Evolutionary conservation across 2,113 vertebrate genomes (phyloP).

Genomic region (Gavialis gangeticus): DNA sequence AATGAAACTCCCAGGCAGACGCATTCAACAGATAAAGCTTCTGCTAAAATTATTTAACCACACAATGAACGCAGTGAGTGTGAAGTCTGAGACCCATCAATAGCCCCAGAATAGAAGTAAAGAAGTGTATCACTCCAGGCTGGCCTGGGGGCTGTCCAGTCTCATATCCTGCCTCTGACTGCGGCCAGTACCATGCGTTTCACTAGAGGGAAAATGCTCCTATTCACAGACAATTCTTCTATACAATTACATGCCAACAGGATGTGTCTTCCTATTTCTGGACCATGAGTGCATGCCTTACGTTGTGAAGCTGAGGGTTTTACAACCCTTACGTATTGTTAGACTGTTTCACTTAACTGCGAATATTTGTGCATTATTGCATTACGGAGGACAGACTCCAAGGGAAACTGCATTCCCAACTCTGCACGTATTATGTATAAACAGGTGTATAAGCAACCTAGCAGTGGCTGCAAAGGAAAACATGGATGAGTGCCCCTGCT

Average conservation of each 20-base stretch:
- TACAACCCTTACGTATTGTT: background rate
- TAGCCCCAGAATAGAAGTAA: background rate
- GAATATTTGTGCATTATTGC: background rate
- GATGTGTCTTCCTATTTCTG: background rate
- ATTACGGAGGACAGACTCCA: background rate
- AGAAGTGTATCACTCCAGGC: background rate
- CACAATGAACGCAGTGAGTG: background rate
- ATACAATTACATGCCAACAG: background rate
- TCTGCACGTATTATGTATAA: background rate
- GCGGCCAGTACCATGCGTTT: background rate
- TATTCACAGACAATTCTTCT: background rate
- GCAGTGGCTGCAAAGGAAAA: too few relatives aligned
- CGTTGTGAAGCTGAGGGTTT: background rate
- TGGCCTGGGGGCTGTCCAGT: background rate
- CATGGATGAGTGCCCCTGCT: too few relatives aligned
- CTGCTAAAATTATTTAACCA: slow-evolving; percentile 47
- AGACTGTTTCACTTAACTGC: slow-evolving; percentile 4
- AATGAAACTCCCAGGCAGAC: slow-evolving; percentile 6
- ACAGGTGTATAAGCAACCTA: background rate
- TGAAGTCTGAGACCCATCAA: background rate
- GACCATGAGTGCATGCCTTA: rapidly evolving
- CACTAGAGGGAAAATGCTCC: background rate
- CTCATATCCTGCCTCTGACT: background rate
- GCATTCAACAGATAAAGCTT: background rate
- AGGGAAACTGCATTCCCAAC: background rate